A percentile compares a stretch with the other conserved stretches of the same genome.
Conservation (phyloP, 2,888 invertebrate genomes). For the Bimastos eiseni region DNA sequence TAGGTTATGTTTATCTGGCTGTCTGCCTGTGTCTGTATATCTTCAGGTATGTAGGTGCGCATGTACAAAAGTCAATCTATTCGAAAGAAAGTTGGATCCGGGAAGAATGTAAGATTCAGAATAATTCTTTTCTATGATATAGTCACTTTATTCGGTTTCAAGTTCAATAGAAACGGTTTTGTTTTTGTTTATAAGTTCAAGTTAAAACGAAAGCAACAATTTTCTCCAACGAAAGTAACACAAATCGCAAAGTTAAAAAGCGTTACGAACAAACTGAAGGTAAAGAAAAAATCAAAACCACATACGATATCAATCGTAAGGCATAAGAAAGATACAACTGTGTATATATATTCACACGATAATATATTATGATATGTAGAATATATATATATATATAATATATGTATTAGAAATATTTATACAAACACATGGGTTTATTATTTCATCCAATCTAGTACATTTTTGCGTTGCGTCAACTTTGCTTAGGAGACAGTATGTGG, state of each 20-base stretch:
- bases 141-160: conserved; percentile 7
- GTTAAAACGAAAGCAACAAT: neutral
- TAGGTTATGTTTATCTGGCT: no score
- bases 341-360: neutral
- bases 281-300: neutral
- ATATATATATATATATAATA: neutral
- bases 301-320: neutral
- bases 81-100: neutral
- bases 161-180: neutral
- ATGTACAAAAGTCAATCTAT: neutral
- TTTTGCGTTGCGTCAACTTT: neutral
- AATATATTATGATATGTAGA: neutral
- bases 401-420: neutral
- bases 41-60: no score
- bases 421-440: no score
- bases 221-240: neutral
- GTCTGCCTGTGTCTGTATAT: no score
- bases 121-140: neutral
- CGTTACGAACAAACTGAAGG: neutral
- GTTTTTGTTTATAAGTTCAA: neutral
- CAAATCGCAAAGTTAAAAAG: neutral
- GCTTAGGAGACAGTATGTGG: no score
- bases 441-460: no score
- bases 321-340: conserved; percentile 6
- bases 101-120: neutral